Conservation (phyloP, 2,113 vertebrate species). For the Centropristis striata region DNA sequence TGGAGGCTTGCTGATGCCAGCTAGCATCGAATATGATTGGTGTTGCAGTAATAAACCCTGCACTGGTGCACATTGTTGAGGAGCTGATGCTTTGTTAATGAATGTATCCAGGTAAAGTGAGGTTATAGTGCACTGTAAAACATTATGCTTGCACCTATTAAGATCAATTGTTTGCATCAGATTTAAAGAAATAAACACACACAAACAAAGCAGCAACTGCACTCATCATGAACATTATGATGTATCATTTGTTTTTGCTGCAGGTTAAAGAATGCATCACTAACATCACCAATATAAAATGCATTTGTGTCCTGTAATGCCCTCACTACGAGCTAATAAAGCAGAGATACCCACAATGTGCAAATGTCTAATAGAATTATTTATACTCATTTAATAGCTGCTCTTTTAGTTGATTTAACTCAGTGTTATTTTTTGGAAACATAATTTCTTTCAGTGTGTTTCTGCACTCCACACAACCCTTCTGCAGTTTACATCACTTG, state of each 20-base stretch:
- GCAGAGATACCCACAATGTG: slow-evolving; percentile 3
- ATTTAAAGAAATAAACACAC: background rate
- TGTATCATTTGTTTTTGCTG: background rate
- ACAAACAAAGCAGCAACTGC: background rate
- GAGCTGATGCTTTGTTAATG: background rate
- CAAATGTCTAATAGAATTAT: slow-evolving; percentile 20
- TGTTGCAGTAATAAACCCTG: too few relatives aligned
- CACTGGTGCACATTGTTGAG: background rate
- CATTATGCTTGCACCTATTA: slow-evolving; percentile 1
- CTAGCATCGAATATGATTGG: too few relatives aligned
- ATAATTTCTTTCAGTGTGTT: background rate
- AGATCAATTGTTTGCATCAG: slow-evolving; percentile 5
- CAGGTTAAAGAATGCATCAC: background rate
- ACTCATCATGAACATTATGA: background rate
- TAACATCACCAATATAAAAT: background rate
- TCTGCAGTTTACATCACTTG: slow-evolving; percentile 14
- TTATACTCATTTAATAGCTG: slow-evolving; percentile 15
- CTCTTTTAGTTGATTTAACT: slow-evolving; percentile 39
- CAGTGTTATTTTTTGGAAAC: slow-evolving; percentile 11
- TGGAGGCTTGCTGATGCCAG: too few relatives aligned
- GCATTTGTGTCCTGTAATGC: background rate
- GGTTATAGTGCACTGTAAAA: background rate
- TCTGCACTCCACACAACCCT: slow-evolving; percentile 34
- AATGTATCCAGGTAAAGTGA: slow-evolving; percentile 25
- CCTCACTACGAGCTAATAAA: background rate